phyloP scores from a whole-genome alignment of 2,113 vertebrate species.

The Gobio gobio region DNA sequence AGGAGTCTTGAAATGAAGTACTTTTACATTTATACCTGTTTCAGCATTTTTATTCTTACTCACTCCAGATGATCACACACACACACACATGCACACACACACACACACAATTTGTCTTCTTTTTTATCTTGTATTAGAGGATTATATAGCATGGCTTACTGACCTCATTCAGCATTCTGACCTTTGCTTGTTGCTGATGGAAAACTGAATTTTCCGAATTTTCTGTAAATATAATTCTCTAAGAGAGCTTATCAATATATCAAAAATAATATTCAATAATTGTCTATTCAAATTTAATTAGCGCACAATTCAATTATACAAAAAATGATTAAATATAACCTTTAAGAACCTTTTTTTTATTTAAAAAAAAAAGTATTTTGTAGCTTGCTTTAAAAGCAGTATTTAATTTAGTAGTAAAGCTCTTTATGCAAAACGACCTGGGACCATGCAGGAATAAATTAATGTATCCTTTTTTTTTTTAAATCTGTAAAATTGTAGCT shows the following conservation, averaged over 20 bases:
- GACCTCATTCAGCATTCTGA: neutral
- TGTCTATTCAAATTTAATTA: neutral
- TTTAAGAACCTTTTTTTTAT: neutral
- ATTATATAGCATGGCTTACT: neutral
- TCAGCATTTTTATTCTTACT: slow-evolving; percentile 18
- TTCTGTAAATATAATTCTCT: neutral
- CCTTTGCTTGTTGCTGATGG: neutral
- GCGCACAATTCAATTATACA: neutral
- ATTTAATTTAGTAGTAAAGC: neutral
- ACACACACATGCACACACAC: neutral
- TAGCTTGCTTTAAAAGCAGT: neutral
- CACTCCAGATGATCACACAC: neutral
- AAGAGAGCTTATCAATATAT: neutral
- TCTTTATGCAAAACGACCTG: neutral
- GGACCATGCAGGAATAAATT: neutral
- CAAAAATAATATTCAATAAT: neutral
- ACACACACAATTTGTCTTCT: neutral
- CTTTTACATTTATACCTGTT: neutral
- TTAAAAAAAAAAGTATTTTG: too few relatives aligned
- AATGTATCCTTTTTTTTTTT: neutral
- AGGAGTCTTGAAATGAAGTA: neutral
- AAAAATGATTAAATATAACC: neutral
- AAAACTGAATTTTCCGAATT: neutral
- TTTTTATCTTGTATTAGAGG: slow-evolving; percentile 7
- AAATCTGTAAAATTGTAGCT: neutral